Conservation (phyloP, 2,797 vertebrate genomes). For the Rousettus madagascariensis region DNA sequence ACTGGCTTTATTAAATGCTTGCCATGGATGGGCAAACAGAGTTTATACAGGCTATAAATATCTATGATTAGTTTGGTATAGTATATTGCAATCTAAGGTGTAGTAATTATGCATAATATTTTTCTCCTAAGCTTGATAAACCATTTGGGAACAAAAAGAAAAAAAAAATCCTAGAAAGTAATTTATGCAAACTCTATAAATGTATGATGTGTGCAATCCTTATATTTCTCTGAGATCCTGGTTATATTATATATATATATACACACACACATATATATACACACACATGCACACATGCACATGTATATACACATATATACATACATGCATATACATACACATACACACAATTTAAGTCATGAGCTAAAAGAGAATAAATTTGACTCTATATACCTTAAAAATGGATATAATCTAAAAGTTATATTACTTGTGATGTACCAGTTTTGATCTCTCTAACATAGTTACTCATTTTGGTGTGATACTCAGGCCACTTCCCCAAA, state of each 20-base stretch:
- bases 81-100: slow-evolving; percentile 80
- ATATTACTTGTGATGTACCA: background rate
- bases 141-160: background rate
- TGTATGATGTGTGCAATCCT: background rate
- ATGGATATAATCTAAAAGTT: background rate
- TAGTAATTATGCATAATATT: slow-evolving; percentile 77
- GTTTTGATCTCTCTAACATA: background rate
- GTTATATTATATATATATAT: background rate
- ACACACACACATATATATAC: too few relatives aligned
- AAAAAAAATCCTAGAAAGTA: background rate
- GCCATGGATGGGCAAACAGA: slow-evolving; percentile 85
- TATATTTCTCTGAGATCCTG: background rate
- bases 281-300: too few relatives aligned
- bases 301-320: too few relatives aligned
- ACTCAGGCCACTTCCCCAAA: background rate
- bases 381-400: background rate
- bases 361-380: slow-evolving; percentile 1
- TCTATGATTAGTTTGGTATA: slow-evolving; percentile 81
- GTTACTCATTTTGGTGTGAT: background rate
- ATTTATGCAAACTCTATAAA: slow-evolving; percentile 29
- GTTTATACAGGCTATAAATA: slow-evolving; percentile 84
- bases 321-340: background rate
- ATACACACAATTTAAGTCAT: background rate
- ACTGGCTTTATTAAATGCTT: slow-evolving; percentile 86
- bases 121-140: slow-evolving; percentile 72